phyloP scores from a whole-genome alignment of 2,797 vertebrate genomes.

The Malurus leucopterus region DNA sequence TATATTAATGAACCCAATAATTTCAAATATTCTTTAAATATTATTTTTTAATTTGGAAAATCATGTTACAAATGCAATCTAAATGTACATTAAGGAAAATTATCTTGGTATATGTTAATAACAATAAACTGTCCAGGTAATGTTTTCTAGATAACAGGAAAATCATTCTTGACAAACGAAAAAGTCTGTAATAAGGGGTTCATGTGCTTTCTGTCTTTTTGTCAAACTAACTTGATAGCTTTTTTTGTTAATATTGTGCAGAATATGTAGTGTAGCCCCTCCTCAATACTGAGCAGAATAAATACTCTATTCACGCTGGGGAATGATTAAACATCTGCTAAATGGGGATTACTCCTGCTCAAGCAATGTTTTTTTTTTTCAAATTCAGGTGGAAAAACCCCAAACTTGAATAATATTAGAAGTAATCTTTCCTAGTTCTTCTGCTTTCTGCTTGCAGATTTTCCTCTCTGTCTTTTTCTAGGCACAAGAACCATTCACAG shows the following conservation, averaged over 20 bases:
- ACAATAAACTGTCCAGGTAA: not conserved
- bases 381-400: not conserved
- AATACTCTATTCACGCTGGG: not conserved
- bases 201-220: not conserved
- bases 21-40: not conserved
- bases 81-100: not conserved
- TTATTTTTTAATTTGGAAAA: not conserved
- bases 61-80: not conserved
- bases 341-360: not conserved
- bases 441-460: not conserved
- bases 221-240: not conserved
- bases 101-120: not conserved
- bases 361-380: fast-evolving
- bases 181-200: not conserved
- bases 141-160: not conserved
- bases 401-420: not conserved
- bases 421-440: not conserved
- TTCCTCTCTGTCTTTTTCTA: not conserved
- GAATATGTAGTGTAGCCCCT: fast-evolving
- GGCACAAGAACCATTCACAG: not conserved
- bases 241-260: not conserved
- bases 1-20: not conserved
- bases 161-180: not conserved
- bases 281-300: not conserved
- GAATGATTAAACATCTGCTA: not conserved